phyloP scores from a whole-genome alignment of 2,888 invertebrate species.

The Ceraclea dissimilis region DNA sequence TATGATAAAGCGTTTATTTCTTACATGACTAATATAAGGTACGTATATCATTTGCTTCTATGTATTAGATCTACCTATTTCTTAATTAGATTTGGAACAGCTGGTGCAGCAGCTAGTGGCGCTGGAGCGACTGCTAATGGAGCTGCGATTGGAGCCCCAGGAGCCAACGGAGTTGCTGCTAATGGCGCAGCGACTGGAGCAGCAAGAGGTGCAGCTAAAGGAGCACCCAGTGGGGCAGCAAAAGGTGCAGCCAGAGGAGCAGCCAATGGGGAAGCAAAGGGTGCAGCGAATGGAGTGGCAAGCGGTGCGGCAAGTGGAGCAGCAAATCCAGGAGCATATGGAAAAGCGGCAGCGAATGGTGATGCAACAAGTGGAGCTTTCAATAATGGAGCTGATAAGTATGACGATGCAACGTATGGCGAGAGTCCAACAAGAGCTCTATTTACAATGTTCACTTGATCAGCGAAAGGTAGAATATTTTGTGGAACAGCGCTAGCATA shows the following conservation, averaged over 20 bases:
- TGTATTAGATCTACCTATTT: no score
- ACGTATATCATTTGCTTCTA: no score
- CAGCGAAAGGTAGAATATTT: constrained; percentile 54
- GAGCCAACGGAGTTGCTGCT: constrained; percentile 30
- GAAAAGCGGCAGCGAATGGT: constrained; percentile 22
- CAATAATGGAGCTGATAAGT: constrained; percentile 21
- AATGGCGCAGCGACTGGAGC: constrained; percentile 5
- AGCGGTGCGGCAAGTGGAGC: constrained; percentile 23
- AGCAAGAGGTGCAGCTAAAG: constrained; percentile 22
- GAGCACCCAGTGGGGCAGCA: constrained; percentile 22
- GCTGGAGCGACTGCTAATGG: constrained; percentile 9
- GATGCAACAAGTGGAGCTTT: constrained; percentile 28
- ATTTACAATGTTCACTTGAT: constrained; percentile 51
- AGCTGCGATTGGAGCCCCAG: constrained; percentile 27
- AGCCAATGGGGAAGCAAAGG: constrained; percentile 25
- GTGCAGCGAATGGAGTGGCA: constrained; percentile 18
- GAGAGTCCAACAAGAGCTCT: constrained; percentile 33
- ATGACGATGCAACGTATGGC: constrained; percentile 29
- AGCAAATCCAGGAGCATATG: constrained; percentile 20
- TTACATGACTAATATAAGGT: no score
- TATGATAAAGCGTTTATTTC: no score
- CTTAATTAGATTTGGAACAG: no score
- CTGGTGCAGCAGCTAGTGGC: constrained; percentile 24
- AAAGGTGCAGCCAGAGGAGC: constrained; percentile 24
- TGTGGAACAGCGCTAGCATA: constrained; percentile 54